Evolutionary conservation across 2,797 vertebrate genomes (phyloP), one percentile per base, ranked within the genome.

Genomic region (Geotrypetes seraphini): DNA sequence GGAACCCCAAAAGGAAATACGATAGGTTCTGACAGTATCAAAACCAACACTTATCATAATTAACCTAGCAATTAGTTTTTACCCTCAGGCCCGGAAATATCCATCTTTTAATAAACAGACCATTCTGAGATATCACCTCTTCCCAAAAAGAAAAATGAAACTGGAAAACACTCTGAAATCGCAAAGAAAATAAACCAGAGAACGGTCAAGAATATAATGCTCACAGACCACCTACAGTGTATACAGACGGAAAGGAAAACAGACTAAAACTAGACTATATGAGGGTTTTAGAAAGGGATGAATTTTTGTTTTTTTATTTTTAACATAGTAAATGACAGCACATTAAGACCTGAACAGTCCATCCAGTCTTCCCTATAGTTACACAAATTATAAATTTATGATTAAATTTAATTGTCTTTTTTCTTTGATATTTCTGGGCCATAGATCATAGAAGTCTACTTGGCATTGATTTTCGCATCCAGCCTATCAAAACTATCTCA

Each of bases 21-120:
- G 45, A 69, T 54, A 52, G 59, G 73, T 69, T 51, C 53, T 56
- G 56, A 53, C 36, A 56, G 63, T 52, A 64, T 69, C 65, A 71
- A 69, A 77, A 73, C 51, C 33, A 53, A 43, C 46, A 75, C 72
- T 70, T 53, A 57, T 63, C 60, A 69, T 63, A 65, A 70, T 71
- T 64, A 74, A 70, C 50, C 53, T 50, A 47, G 57, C 62, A 72
- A 79, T 76, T 71, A 72, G 47, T 50, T 55, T 53, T 55, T 47
- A 47, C 50, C 51, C 67, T 27, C 33, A 47, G 39, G 61, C 50
- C 49, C 7, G 22, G 53, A 51, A 54, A 71, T 53, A 36, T 65
- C 60, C 39, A 55, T 19, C 18, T 50, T 51, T 51, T 12, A 26
- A 45, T 19, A 2, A 41, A 21, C 34, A 38, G 35, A 11, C 43